Base-by-base conservation (phyloP, 2,797 vertebrate species). In the Trachops cirrhosus region DNA sequence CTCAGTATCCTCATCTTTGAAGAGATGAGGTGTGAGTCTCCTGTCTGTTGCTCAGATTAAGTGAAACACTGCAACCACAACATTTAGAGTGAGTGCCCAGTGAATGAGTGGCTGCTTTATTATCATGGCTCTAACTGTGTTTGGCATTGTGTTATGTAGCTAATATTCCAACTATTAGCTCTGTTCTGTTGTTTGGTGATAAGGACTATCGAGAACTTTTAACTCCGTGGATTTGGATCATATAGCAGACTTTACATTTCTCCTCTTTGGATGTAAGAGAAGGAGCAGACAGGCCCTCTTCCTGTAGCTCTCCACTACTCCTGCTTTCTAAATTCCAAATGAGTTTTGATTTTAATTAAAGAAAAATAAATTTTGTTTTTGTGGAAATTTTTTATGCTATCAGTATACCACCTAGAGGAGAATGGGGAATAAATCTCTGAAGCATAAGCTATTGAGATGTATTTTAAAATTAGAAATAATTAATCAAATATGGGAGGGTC, bases 341-440 rank as follows among this genome's bases (percentile, higher is more conserved):
- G 88, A 94, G 80, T 96, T 97, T 97, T 95, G 77, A 75, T 95
- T 98, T 97, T 97, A 97, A 95, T 97, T 97, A 97, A 97, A 97
- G 97, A 96, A 97, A 98, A 97, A 92, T 93, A 62, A 59, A 86
- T 95, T 96, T 97, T 95, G 64, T 96, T 78, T 85, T 92, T 91
- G 68, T 95, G 74, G 87, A 93, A 73, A 88, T 97, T 95, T 78
- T 70, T 97, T 3, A 48, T 54, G 5, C 74, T 75, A 32, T 97
- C 77, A 73, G 73, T 62, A 4, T 70, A 93, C 93, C 21, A 24
- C 62, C 96, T 97, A 93, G 89, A 97, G 89, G 39, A 71, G 73
- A 64, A 68, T 62, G 21, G 41, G 87, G 57, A 78, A 94, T 29
- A 79, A 62, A 15, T 8, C 84, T 34, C 34, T 80, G 48, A 91